These are phyloP conservation scores for Alethe castanea DNA, from an alignment of 2,113 vertebrate genomes.

Conservation along the genomic window DNA sequence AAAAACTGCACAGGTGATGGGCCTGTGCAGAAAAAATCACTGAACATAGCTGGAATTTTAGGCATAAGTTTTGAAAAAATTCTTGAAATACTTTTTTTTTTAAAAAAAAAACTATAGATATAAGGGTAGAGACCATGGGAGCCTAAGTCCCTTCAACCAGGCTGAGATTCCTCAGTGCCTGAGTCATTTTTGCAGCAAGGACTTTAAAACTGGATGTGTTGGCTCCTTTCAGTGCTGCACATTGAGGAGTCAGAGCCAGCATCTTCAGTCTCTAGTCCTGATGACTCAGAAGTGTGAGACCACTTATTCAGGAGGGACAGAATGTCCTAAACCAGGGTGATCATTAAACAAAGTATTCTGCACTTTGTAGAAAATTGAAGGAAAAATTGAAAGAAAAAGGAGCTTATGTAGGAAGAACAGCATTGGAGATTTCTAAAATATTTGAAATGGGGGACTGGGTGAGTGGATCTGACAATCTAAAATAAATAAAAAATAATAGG, in stretches of 20 bases:
- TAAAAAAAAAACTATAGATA: too few species aligned
- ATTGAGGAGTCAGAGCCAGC: not conserved
- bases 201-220: fast-evolving
- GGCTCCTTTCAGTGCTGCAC: not conserved
- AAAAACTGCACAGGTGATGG: not conserved
- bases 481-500: not conserved
- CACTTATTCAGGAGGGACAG: not conserved
- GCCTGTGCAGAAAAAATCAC: not conserved
- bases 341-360: not conserved
- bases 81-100: not conserved
- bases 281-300: not conserved
- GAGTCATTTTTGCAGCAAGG: not conserved
- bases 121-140: not conserved
- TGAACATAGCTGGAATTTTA: not conserved
- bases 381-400: not conserved
- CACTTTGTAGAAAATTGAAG: not conserved
- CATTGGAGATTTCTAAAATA: not conserved
- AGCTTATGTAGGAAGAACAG: not conserved
- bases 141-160: not conserved
- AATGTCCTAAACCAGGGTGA: not conserved
- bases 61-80: not conserved
- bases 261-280: not conserved
- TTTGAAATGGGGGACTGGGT: not conserved
- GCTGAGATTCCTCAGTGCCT: not conserved
- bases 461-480: not conserved